phyloP scores from a whole-genome alignment of 1,140 invertebrate species.

The Drosophila mayri region DNA sequence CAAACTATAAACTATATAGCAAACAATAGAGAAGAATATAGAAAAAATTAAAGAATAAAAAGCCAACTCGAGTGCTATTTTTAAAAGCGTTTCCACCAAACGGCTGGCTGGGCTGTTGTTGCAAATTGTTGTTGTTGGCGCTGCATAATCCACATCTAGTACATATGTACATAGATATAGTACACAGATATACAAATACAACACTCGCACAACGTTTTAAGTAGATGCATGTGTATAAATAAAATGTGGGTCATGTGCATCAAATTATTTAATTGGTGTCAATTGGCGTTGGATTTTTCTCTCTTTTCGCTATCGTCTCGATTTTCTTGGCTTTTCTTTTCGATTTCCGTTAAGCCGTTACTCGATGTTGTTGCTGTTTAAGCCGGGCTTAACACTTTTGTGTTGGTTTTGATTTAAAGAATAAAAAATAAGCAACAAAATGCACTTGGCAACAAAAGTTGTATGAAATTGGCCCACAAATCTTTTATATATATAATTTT shows the following conservation, averaged over 20 bases:
- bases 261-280: constrained; percentile 84
- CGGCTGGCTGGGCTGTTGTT: constrained; percentile 13
- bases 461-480: background rate
- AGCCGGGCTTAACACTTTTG: constrained; percentile 54
- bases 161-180: background rate
- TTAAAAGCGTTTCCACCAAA: constrained; percentile 34
- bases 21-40: constrained; percentile 8
- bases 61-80: constrained; percentile 32
- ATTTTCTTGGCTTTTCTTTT: constrained; percentile 44
- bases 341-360: constrained; percentile 45
- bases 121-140: constrained; percentile 31
- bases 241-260: constrained; percentile 83
- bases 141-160: constrained; percentile 29
- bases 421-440: background rate
- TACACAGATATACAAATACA: background rate
- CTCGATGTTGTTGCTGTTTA: constrained; percentile 22
- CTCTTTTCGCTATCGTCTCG: constrained; percentile 31
- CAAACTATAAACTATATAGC: background rate
- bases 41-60: constrained; percentile 1
- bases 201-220: background rate
- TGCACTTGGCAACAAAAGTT: constrained; percentile 13
- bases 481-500: no score
- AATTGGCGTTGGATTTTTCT: constrained; percentile 66
- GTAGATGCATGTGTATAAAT: constrained; percentile 63
- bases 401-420: constrained; percentile 29